Base-by-base conservation (phyloP, 2,888 invertebrate species). In the Mimas tiliae region DNA sequence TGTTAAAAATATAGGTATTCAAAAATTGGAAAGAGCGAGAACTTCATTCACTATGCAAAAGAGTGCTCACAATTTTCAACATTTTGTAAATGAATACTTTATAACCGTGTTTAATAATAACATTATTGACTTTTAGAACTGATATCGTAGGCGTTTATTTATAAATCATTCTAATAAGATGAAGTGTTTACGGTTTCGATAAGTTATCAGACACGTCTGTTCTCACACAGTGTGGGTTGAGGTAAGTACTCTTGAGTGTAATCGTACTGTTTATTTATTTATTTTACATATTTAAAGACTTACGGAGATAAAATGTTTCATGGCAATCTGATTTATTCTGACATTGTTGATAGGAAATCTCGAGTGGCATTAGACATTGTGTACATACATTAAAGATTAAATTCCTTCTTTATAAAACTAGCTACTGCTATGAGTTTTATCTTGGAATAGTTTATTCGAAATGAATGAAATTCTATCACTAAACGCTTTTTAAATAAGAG, bases 111-210 rank as follows among this genome's bases (percentile, higher is more conserved):
- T 27, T 27, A 27, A 4, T 27, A 27, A 45, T 1, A 14, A 12
- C 45, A 16, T 19, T 1, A 50, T 19, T 1, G 19, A 8, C 19
- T 8, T 50, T 19, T 19, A 38, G 12, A 52, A 52, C 12, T 27
- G 1, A 11, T 14, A 52, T 27, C 52, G 19, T 33, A 12, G 1
- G 38, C 42, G 38, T 58, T 19, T 1, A 58, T 58, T 58, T 42
- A 19, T 58, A 58, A 50, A 42, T 58, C 34, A 3, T 19, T 55
- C 6, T 58, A 42, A 42, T 58, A 42, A 58, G 19, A 21, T 58
- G 38, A 58, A 58, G 58, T 58, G 58, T 42, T 19, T 42, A 58
- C 12, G 16, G 14, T 58, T 19, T 3, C 19, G 58, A 58, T 58
- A 42, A 42, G 19, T 42, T 42, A 42, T 58, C 58, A 38, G 34